Evolutionary conservation across 1,140 invertebrate genomes (phyloP).

Genomic region (Ptiloglossa arizonensis): DNA sequence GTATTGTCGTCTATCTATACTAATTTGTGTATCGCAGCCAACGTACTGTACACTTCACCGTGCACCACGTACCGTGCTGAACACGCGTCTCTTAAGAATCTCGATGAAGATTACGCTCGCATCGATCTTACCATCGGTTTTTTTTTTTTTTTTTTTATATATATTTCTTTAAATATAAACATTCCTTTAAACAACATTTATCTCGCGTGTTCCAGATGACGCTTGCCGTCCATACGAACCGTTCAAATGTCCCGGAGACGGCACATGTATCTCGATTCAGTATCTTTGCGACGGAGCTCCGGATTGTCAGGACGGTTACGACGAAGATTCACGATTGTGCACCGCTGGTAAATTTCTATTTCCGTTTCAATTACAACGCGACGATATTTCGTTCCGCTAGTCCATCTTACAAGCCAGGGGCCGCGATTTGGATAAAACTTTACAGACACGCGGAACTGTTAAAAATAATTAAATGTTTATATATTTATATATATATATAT

Average conservation of each 20-base stretch:
- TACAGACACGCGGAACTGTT: too few relatives aligned
- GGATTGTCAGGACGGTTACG: slow-evolving; percentile 96
- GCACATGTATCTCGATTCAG: slow-evolving; percentile 96
- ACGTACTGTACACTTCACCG: too few relatives aligned
- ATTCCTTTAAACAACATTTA: not conserved
- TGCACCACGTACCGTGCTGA: not conserved
- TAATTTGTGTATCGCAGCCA: not conserved
- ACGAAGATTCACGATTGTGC: slow-evolving; percentile 94
- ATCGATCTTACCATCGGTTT: not conserved
- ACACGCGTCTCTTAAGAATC: not conserved
- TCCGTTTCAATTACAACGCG: not conserved
- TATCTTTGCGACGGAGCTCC: slow-evolving; percentile 96
- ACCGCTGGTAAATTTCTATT: slow-evolving; percentile 88
- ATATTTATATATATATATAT: too few relatives aligned
- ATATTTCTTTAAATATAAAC: too few relatives aligned
- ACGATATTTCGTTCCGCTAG: too few relatives aligned
- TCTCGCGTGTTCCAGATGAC: slow-evolving; percentile 81
- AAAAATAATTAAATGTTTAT: too few relatives aligned
- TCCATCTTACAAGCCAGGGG: too few relatives aligned
- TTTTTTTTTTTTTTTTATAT: not conserved
- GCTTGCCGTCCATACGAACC: slow-evolving; percentile 94
- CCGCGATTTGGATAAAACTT: too few relatives aligned
- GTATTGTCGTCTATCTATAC: not conserved
- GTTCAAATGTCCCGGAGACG: slow-evolving; percentile 96
- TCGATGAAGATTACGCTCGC: not conserved